Evolutionary conservation across 2,797 vertebrate genomes (phyloP), one percentile per base, ranked within the genome.

Genomic region (Macropodus opercularis): DNA sequence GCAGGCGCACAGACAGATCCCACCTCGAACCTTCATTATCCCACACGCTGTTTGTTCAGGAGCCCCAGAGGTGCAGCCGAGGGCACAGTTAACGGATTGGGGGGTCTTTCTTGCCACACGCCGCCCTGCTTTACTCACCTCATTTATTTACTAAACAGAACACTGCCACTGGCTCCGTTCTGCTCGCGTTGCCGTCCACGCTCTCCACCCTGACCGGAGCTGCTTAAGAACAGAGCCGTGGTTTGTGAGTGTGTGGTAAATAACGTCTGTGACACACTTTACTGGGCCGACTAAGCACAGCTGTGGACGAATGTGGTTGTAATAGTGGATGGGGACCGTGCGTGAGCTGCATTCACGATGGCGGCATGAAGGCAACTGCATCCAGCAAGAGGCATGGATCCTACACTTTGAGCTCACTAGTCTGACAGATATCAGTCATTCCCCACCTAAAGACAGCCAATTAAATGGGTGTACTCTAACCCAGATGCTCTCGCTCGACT

Each of bases 81-180:
- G 75, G 68, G 64, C 35, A 11, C 86, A 85, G 89, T 91, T 88
- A 91, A 85, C 53, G 56, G 77, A 90, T 74, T 74, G 69, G 80
- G 81, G 77, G 84, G 80, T 73, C 69, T 69, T 75, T 85, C 75
- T 59, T 69, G 53, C 75, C n/a, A 38, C 71, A 56, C 34, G 64
- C 75, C 18, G 57, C 79, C 80, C 81, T 87, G 80, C 76, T 88
- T 90, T 89, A 87, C 75, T 78, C 72, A 68, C 80, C 85, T 88
- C 79, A 91, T 91, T 91, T 90, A 91, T 90, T 89, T 87, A 89
- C 84, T 84, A 68, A 85, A 70, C 72, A 77, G 72, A 81, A 75
- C 75, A 67, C 70, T 58, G 63, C 40, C 75, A 57, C 58, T 67
- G 80, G 69, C 77, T 79, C 56, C 14, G 58, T 66, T 74, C 36